phyloP scores from a whole-genome alignment of 2,888 invertebrate genomes.

The Eristalis tenax region DNA sequence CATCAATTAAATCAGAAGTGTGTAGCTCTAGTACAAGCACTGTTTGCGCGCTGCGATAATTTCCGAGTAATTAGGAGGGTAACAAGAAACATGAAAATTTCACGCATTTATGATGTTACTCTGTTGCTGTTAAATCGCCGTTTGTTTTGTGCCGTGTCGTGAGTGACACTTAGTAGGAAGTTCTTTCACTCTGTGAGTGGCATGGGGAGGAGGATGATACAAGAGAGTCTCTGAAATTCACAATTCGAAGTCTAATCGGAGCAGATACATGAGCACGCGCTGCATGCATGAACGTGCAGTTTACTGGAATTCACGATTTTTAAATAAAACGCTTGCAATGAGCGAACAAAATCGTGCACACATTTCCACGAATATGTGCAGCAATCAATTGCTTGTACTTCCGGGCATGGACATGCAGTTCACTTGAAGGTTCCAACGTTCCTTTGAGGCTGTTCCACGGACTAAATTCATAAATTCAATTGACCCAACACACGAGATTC shows the following conservation, averaged over 20 bases:
- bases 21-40: background rate
- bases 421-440: background rate
- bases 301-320: constrained; percentile 8
- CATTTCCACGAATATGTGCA: background rate
- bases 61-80: constrained; percentile 41
- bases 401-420: background rate
- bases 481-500: background rate
- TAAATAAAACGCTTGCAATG: background rate
- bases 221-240: background rate
- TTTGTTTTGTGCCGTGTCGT: constrained; percentile 7
- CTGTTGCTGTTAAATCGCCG: background rate
- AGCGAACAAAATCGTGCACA: background rate
- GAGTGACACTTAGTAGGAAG: background rate
- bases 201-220: background rate
- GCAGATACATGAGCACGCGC: background rate
- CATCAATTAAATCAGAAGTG: constrained; percentile 18
- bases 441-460: too few relatives aligned
- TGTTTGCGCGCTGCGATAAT: constrained; percentile 39
- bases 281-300: constrained; percentile 11
- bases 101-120: constrained; percentile 53
- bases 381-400: background rate
- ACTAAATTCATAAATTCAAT: background rate
- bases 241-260: background rate
- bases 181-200: background rate
- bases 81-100: constrained; percentile 51